A percentile compares a stretch with the other conserved stretches of the same genome.
Evolutionary conservation across 2,888 invertebrate species (phyloP).

Genomic region (Elgonia sp.): DNA sequence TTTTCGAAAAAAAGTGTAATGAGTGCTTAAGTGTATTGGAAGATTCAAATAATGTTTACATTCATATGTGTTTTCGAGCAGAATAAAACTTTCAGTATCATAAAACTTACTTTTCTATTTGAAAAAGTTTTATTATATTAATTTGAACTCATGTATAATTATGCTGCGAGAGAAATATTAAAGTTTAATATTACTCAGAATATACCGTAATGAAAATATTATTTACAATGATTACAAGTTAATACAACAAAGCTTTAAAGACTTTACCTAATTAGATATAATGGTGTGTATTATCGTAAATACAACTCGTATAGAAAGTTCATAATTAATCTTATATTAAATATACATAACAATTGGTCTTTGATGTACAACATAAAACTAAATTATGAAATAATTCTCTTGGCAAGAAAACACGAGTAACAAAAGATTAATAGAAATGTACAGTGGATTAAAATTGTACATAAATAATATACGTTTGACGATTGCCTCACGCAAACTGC

Average conservation of each 20-base stretch:
- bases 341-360: conserved; percentile 69
- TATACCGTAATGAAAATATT: too few species aligned
- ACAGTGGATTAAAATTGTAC: conserved; percentile 51
- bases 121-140: neutral
- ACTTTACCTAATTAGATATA: conserved; percentile 30
- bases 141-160: too few species aligned
- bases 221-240: conserved; percentile 14
- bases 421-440: conserved; percentile 58
- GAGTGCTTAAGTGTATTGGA: conserved; percentile 6
- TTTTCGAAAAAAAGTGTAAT: neutral
- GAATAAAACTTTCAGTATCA: neutral
- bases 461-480: conserved; percentile 59
- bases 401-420: conserved; percentile 72
- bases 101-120: too few species aligned
- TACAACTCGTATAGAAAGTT: conserved; percentile 44
- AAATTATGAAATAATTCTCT: conserved; percentile 69
- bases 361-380: conserved; percentile 70
- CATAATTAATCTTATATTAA: conserved; percentile 55
- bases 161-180: too few species aligned
- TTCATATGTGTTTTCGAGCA: neutral
- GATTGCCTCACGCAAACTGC: conserved; percentile 47
- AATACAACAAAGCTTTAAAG: conserved; percentile 52
- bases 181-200: too few species aligned
- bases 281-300: conserved; percentile 45
- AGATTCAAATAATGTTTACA: conserved; percentile 9